phyloP scores from a whole-genome alignment of 2,797 vertebrate species.

The Spea hammondii region DNA sequence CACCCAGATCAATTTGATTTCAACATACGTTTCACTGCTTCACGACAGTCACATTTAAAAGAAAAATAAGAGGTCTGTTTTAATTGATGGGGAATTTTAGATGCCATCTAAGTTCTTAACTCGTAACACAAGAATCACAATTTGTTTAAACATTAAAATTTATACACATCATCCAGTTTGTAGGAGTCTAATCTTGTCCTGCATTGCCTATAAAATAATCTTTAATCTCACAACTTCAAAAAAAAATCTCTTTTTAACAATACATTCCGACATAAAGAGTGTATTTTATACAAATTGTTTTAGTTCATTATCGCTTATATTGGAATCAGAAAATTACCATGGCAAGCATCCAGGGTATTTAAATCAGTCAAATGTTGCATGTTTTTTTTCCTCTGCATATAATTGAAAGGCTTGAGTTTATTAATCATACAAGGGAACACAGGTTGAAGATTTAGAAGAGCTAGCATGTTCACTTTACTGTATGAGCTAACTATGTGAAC shows the following conservation, averaged over 20 bases:
- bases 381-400: slow-evolving; percentile 27
- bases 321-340: slow-evolving; percentile 48
- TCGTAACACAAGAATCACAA: slow-evolving; percentile 31
- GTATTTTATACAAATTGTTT: slow-evolving; percentile 51
- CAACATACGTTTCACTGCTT: background rate
- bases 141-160: slow-evolving; percentile 48
- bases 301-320: slow-evolving; percentile 50
- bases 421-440: slow-evolving; percentile 24
- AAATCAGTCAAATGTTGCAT: slow-evolving; percentile 48
- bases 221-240: slow-evolving; percentile 33
- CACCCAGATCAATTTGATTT: no score
- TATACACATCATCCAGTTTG: slow-evolving; percentile 35
- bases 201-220: slow-evolving; percentile 39
- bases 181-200: slow-evolving; percentile 17
- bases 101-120: slow-evolving; percentile 33
- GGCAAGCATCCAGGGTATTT: slow-evolving; percentile 48
- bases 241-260: slow-evolving; percentile 28
- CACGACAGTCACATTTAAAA: slow-evolving; percentile 4
- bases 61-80: background rate
- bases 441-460: slow-evolving; percentile 13
- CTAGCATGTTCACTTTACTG: no score
- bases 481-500: no score
- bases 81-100: background rate
- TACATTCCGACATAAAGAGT: slow-evolving; percentile 40
- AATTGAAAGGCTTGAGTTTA: slow-evolving; percentile 36